phyloP scores from a whole-genome alignment of 2,113 vertebrate species.

The Lophius piscatorius region DNA sequence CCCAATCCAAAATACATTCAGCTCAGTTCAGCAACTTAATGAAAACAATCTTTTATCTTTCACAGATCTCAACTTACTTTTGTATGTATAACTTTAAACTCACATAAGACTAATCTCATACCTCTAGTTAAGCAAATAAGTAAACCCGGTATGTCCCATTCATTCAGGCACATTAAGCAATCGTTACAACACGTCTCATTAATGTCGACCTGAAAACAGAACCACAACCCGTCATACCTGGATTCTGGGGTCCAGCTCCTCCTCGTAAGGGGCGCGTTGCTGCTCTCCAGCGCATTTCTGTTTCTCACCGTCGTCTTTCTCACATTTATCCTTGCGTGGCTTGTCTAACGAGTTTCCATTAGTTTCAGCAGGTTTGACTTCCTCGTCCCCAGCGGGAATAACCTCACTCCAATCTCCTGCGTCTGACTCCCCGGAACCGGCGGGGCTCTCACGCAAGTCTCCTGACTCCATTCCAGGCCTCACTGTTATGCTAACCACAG shows the following conservation, averaged over 20 bases:
- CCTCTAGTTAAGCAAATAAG: too few relatives aligned
- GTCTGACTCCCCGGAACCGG: constrained; percentile 80
- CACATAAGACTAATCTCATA: too few relatives aligned
- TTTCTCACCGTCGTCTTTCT: constrained; percentile 35
- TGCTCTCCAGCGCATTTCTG: constrained; percentile 52
- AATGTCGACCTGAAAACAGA: not conserved
- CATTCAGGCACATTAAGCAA: too few relatives aligned
- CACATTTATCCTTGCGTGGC: constrained; percentile 37
- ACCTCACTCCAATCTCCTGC: constrained; percentile 76
- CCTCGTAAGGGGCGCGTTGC: constrained; percentile 72
- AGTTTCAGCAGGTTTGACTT: constrained; percentile 49
- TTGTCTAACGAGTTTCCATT: constrained; percentile 21
- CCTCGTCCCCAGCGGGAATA: constrained; percentile 61
- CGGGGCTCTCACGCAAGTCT: constrained; percentile 77
- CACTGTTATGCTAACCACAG: constrained; percentile 4
- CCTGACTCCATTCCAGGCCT: constrained; percentile 74
- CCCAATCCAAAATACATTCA: too few relatives aligned
- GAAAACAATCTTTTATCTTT: too few relatives aligned
- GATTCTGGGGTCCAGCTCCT: constrained; percentile 83
- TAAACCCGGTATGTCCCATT: too few relatives aligned
- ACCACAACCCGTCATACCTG: constrained; percentile 65
- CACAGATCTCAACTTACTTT: too few relatives aligned
- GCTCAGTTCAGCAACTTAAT: too few relatives aligned
- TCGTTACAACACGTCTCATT: too few relatives aligned
- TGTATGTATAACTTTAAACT: too few relatives aligned